Evolutionary conservation across 2,888 invertebrate species (phyloP), one percentile per base, ranked within the genome.

Genomic region (Phengaris arion): DNA sequence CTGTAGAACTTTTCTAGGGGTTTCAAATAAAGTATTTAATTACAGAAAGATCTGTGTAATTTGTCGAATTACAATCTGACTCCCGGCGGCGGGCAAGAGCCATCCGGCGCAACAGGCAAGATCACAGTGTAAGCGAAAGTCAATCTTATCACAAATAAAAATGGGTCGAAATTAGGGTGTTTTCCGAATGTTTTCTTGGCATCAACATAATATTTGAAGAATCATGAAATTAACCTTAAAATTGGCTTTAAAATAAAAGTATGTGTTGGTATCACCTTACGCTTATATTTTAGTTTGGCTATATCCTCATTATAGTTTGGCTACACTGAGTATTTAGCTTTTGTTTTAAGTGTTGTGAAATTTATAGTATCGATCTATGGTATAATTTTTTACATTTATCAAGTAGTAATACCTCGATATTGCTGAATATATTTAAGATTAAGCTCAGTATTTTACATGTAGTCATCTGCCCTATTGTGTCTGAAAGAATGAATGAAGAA

Each of bases 101-200:
- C 92, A 90, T 93, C 93, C 92, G 92, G 86, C 77, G 91, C 92
- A 92, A 92, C 92, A 92, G 91, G 92, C 91, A 54, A 64, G 64
- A 45, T 45, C 64, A 45, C 64, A 12, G 12, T 12, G 45, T 35
- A 45, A 13, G 35, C 64, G 12, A 64, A 45, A 64, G 2, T 64
- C 35, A 13, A 45, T 64, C 13, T 64, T 64, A 64, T 35, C 35
- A 12, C 6, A 2, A 8, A 64, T 35, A 13, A 10, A 35, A 64
- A 12, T 35, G 12, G 64, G 64, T 45, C 12, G 12, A 64, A 45
- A 64, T 64, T 45, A 13, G 35, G 9, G 12, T 45, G 35, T 35
- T 57, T 10, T 2, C 2, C 35, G 35, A 22, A 9, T 45, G 35
- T 64, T 12, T 64, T 35, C 64, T 1, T 13, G 64, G 64, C 35